Evolutionary conservation across 2,888 invertebrate genomes (phyloP).

Genomic region (Andrena fulva): DNA sequence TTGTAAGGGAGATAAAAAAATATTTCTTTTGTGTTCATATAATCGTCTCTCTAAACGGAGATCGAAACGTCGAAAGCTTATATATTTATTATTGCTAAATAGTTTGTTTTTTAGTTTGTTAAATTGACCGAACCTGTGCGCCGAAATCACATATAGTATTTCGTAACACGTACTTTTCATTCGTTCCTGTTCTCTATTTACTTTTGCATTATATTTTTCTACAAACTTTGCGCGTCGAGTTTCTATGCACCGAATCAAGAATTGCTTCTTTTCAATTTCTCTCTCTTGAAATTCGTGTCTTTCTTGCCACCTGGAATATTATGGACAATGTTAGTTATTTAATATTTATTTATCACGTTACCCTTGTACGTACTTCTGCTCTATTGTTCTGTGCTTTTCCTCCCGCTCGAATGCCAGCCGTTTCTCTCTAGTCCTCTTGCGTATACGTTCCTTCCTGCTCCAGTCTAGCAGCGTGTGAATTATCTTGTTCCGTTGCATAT

Average conservation of each 20-base stretch:
- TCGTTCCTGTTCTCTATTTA: conserved; percentile 68
- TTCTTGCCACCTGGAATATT: conserved; percentile 74
- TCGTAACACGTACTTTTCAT: conserved; percentile 69
- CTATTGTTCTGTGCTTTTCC: conserved; percentile 61
- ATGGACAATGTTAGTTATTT: conserved; percentile 70
- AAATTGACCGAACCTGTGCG: no score
- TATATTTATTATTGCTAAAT: no score
- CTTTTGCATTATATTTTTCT: conserved; percentile 74
- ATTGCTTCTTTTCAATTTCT: conserved; percentile 71
- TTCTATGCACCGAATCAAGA: conserved; percentile 63
- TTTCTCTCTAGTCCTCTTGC: conserved; percentile 61
- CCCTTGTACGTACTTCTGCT: conserved; percentile 69
- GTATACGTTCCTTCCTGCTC: conserved; percentile 70
- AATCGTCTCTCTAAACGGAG: no score
- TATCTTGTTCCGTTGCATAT: conserved; percentile 62
- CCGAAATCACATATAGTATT: no score
- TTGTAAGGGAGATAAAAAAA: no score
- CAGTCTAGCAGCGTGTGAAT: conserved; percentile 68
- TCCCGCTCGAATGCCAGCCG: conserved; percentile 56
- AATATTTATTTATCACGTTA: conserved; percentile 3
- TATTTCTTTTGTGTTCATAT: no score
- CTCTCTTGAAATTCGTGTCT: conserved; percentile 71
- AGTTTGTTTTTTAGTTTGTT: no score
- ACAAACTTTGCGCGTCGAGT: conserved; percentile 71
- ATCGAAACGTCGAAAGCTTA: no score